These are phyloP conservation scores for Pogonognathellus flavescens DNA, from an alignment of 1,140 invertebrate species.

Conservation along the genomic window DNA sequence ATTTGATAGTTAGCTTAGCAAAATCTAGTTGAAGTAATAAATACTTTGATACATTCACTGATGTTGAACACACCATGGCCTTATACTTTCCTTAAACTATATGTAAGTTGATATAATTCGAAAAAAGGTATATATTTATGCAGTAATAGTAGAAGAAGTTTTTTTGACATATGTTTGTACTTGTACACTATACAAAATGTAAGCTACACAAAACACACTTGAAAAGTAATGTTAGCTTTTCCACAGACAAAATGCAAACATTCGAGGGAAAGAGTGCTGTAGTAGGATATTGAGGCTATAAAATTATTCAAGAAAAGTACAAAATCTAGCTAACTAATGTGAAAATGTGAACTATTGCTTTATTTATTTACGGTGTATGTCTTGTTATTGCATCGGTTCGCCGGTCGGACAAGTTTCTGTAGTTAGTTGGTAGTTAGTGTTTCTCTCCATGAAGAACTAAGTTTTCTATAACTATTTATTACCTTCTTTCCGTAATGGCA, in stretches of 20 bases:
- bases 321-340: constrained; percentile 27
- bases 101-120: too few relatives aligned
- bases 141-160: too few relatives aligned
- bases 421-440: constrained; percentile 31
- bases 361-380: constrained; percentile 35
- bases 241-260: background rate
- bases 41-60: too few relatives aligned
- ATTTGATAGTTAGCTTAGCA: constrained; percentile 1
- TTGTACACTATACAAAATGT: too few relatives aligned
- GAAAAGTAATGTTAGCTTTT: constrained; percentile 33
- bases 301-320: constrained; percentile 50
- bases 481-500: background rate
- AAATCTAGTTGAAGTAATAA: background rate
- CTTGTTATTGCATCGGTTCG: constrained; percentile 29
- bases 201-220: too few relatives aligned
- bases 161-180: too few relatives aligned
- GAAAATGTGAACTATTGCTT: constrained; percentile 49
- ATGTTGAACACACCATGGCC: too few relatives aligned
- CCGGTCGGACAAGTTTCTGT: background rate
- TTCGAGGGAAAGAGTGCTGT: background rate
- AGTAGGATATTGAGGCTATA: constrained; percentile 15
- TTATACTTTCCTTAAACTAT: too few relatives aligned
- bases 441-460: background rate
- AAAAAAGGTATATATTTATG: too few relatives aligned
- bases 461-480: constrained; percentile 30